Evolutionary conservation across 2,113 vertebrate genomes (phyloP), one percentile per base, ranked within the genome.

Genomic region (Clinocottus analis): DNA sequence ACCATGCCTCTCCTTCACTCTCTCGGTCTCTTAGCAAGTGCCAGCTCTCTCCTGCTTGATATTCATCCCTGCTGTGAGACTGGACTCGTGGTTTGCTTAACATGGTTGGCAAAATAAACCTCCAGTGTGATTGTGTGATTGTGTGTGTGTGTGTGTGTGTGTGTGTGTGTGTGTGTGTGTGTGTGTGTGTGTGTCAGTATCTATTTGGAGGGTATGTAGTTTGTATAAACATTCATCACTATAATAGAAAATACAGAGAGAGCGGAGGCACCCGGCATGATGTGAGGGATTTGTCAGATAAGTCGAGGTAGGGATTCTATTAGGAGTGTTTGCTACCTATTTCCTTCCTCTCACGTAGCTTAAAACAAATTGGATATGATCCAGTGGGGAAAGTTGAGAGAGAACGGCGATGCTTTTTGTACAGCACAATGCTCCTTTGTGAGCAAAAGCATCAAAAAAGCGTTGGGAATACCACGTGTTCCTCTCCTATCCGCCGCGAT

Each of bases 1-100:
- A 35, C 37, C n/a, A 3, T 51, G 21, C 29, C 55, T 31, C 23
- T 33, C 63, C 33, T 10, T 47, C 55, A 49, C 25, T 68, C 19
- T 45, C 69, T 72, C 47, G 59, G 51, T 68, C 19, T 45, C 69
- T 72, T 39, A 64, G 51, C 61, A 39, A 65, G 53, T 21, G 37
- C 66, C 61, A 72, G 47, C 45, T 77, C 39, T 31, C 25, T 75
- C 61, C 66, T 79, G 67, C 51, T 72, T 84, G 33, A 68, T 79
- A 85, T 81, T 69, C 77, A 65, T 70, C 33, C 78, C 55, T 41
- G 75, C 83, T 85, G 77, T 74, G 66, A 65, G 61, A 76, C 62
- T 61, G 66, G 67, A 79, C 68, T 62, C 3, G 7, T 43, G 45
- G 29, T 73, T 71, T 75, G 70, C 65, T 64, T 65, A 80, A 80